Percentiles rank a stretch among this genome's conserved stretches.
These are phyloP conservation scores for Lochmaea crataegi DNA, from an alignment of 2,888 invertebrate genomes.

Conservation along the genomic window DNA sequence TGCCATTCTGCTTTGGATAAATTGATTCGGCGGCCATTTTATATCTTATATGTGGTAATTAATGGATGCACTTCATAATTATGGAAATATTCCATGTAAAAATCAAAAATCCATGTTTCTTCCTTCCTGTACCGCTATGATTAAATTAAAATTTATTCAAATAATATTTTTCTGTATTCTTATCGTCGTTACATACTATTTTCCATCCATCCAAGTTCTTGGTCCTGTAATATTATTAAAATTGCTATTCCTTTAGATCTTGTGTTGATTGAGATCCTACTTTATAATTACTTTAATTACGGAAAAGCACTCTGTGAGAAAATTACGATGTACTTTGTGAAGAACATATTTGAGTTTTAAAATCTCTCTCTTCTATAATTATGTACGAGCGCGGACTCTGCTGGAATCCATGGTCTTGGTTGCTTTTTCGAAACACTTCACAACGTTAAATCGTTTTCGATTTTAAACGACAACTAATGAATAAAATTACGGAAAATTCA, in stretches of 20 bases:
- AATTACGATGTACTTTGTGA: conserved; percentile 52
- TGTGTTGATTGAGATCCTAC: conserved; percentile 56
- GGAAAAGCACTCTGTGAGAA: conserved; percentile 56
- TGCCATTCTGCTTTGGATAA: no score
- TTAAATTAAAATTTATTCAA: background rate
- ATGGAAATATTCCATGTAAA: no score
- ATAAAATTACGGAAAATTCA: conserved; percentile 9
- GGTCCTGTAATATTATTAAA: conserved; percentile 38
- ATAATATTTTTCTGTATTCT: conserved; percentile 15
- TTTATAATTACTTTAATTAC: conserved; percentile 60
- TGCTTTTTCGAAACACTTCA: conserved; percentile 23
- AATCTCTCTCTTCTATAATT: conserved; percentile 39
- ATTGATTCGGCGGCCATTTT: no score
- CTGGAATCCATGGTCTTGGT: conserved; percentile 22
- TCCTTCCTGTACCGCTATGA: background rate
- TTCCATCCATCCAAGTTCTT: background rate
- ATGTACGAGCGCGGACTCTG: conserved; percentile 23
- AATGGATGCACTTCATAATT: no score
- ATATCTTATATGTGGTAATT: no score
- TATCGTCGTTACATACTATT: conserved; percentile 19
- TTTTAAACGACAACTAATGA: conserved; percentile 6
- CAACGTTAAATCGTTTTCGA: conserved; percentile 17
- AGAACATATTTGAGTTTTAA: conserved; percentile 53
- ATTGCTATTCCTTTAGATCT: conserved; percentile 36
- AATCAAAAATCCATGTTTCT: no score